Conservation (phyloP, 2,113 vertebrate genomes). For the Coptodon bakossiorum region DNA sequence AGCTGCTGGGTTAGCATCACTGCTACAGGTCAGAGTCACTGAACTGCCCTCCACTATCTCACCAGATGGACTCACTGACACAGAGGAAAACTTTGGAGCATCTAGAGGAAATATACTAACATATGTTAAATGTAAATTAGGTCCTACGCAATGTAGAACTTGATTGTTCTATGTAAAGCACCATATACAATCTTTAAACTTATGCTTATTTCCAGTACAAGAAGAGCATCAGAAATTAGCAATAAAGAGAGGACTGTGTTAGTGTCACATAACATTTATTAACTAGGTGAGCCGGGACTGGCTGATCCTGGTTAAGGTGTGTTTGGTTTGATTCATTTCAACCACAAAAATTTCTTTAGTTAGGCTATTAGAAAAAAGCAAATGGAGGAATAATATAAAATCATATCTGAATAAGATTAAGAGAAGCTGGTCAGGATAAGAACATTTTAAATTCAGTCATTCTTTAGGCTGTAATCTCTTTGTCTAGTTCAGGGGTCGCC, state of each 20-base stretch:
- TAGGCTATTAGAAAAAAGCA: neutral
- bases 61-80: neutral
- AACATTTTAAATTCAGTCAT: neutral
- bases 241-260: neutral
- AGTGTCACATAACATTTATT: neutral
- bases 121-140: neutral
- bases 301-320: neutral
- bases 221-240: neutral
- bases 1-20: neutral
- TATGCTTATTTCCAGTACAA: neutral
- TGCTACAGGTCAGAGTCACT: neutral
- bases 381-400: neutral
- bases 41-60: neutral
- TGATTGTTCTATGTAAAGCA: neutral
- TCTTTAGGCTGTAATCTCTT: neutral
- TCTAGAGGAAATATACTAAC: neutral
- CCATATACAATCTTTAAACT: neutral
- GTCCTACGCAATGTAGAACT: neutral
- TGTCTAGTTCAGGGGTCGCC: no score
- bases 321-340: no score
- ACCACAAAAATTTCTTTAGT: no score
- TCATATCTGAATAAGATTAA: rapidly evolving
- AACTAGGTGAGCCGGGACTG: rapidly evolving
- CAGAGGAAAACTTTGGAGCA: neutral
- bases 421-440: neutral